phyloP scores from a whole-genome alignment of 2,888 invertebrate genomes.

The Trachelus tabidus region DNA sequence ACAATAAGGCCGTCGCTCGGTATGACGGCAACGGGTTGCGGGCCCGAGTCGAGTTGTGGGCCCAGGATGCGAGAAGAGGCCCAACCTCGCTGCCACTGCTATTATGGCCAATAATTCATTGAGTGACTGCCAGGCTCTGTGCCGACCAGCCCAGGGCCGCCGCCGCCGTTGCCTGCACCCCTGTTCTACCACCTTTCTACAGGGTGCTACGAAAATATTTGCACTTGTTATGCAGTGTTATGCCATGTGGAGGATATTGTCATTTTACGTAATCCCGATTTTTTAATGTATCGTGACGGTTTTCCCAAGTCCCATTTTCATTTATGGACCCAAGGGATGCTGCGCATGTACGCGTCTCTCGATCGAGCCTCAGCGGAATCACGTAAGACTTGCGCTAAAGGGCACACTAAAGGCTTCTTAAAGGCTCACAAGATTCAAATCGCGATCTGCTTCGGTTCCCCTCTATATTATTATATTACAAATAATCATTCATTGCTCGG shows the following conservation, averaged over 20 bases:
- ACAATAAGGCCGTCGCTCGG: slow-evolving; percentile 41
- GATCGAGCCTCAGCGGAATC: background rate
- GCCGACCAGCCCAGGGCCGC: slow-evolving; percentile 50
- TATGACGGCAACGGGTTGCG: slow-evolving; percentile 31
- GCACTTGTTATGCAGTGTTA: background rate
- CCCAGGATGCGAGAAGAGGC: slow-evolving; percentile 40
- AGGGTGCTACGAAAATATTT: slow-evolving; percentile 36
- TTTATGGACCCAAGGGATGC: background rate
- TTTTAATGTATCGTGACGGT: background rate
- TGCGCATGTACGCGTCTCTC: background rate
- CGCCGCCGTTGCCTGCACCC: slow-evolving; percentile 40
- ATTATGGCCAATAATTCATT: slow-evolving; percentile 67
- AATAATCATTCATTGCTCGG: slow-evolving; percentile 3
- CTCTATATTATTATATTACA: slow-evolving; percentile 10
- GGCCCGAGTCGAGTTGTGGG: slow-evolving; percentile 44
- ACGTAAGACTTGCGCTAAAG: slow-evolving; percentile 13
- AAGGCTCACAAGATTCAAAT: slow-evolving; percentile 17
- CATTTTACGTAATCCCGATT: too few species aligned
- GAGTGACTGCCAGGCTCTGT: slow-evolving; percentile 63
- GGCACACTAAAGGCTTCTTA: slow-evolving; percentile 20
- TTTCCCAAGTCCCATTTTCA: background rate
- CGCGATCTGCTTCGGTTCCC: slow-evolving; percentile 23
- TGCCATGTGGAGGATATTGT: background rate
- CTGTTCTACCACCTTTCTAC: slow-evolving; percentile 45
- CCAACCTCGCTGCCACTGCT: slow-evolving; percentile 61